Percentiles rank a stretch among this genome's conserved stretches.
Conservation (phyloP, 2,797 vertebrate genomes). For the Lindbergichthys nudifrons region DNA sequence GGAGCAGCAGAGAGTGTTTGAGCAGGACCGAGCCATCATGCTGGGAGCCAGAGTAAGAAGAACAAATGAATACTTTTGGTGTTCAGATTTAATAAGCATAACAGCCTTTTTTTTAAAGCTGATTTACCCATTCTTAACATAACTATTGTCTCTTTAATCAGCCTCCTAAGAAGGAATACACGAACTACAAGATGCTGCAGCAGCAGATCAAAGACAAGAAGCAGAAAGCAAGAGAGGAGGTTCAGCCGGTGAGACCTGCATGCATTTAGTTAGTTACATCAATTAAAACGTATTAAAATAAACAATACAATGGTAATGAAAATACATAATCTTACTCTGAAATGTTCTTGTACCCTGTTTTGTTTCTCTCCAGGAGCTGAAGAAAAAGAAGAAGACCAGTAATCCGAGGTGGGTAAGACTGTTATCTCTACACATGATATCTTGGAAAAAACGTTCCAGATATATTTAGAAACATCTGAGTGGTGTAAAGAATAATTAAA, state of each 20-base stretch:
- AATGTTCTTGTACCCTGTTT: not conserved
- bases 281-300: not conserved
- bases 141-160: conserved; percentile 52
- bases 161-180: conserved; percentile 89
- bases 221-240: conserved; percentile 79
- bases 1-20: conserved; percentile 91
- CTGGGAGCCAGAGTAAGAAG: conserved; percentile 91
- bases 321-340: not conserved
- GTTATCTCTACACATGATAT: no score
- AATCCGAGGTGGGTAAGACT: conserved; percentile 84
- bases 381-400: conserved; percentile 85
- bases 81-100: not conserved
- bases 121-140: not conserved
- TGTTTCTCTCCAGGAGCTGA: conserved; percentile 72
- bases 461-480: no score
- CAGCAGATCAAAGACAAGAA: conserved; percentile 89
- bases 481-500: no score
- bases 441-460: no score
- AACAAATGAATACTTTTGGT: not conserved
- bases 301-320: not conserved
- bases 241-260: conserved; percentile 78
- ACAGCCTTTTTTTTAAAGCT: not conserved
- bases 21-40: conserved; percentile 94
- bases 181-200: conserved; percentile 93
- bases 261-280: not conserved